Percentiles rank a stretch among this genome's conserved stretches.
phyloP scores from a whole-genome alignment of 2,797 vertebrate genomes.

The Enteromius argenteus region DNA sequence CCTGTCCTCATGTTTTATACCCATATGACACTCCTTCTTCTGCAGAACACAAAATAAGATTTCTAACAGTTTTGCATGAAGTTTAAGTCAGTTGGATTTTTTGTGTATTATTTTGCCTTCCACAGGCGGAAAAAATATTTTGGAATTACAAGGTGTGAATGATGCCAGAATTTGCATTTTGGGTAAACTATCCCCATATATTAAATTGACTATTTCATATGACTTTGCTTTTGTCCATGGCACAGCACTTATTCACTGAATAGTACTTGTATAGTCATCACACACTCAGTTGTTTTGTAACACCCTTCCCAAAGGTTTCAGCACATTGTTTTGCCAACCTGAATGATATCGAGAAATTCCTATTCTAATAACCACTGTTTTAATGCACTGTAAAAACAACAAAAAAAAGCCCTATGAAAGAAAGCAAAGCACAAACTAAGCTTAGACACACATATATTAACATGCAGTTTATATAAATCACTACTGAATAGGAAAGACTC shows the following conservation, averaged over 20 bases:
- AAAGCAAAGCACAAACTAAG: constrained; percentile 24
- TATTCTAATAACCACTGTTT: neutral
- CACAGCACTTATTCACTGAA: neutral
- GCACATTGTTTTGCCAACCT: neutral
- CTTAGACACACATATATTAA: constrained; percentile 10
- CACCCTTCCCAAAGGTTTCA: constrained; percentile 6
- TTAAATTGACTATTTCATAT: neutral
- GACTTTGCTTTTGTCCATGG: neutral
- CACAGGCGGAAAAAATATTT: neutral
- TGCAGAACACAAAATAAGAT: neutral
- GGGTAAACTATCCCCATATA: neutral
- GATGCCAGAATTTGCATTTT: neutral
- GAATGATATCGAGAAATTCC: neutral
- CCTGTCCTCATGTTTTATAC: neutral
- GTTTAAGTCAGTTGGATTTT: neutral
- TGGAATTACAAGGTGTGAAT: neutral
- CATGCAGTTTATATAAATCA: neutral
- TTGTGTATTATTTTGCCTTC: neutral
- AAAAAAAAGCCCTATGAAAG: neutral
- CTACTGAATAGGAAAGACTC: constrained; percentile 11
- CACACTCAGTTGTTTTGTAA: neutral
- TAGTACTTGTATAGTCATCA: constrained; percentile 3
- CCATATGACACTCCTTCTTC: neutral
- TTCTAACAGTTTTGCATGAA: neutral
- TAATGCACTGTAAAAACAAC: neutral